Base-by-base conservation (phyloP, 1,140 invertebrate species). In the Trichonephila inaurata region DNA sequence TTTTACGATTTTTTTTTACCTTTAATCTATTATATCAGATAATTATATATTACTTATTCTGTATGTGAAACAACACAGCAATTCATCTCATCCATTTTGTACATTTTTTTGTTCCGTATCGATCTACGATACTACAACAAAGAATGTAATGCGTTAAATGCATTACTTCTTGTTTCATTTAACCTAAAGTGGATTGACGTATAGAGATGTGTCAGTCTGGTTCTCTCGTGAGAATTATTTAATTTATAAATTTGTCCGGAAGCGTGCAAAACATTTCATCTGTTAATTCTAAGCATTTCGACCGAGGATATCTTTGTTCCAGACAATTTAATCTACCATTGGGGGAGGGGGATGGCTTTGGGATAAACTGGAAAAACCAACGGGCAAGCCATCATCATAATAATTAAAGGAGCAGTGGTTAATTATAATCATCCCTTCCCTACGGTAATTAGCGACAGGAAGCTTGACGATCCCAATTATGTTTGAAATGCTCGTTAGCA, bases 381-480 rank as follows among this genome's bases (percentile, higher is more conserved):
- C 44, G 69, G n/a, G 44, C 51, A 40, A 51, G 24, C 72, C 72
- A 81, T 69, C 89, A 69, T 90, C 89, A 90, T 90, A 90, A 90
- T 61, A 90, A 90, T 90, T 90, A 81, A 90, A 90, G 69, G 66
- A 81, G 89, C 72, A 90, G 89, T 90, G 89, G 89, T 90, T 90
- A 90, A 90, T 90, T 90, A 90, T 77, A 61, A 90, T 90, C 66
- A 81, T 90, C 28, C 69, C 28, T 81, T 61, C 89, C 89, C 66
- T n/a, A 28, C 66, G 51, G 89, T 90, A 90, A 90, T 90, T 81
- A 90, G 72, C 24, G 89, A 81, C 89, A 90, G 89, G 89, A 81
- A 90, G 89, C 72, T 77, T 90, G 89, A 90, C 89, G 89, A 90
- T 51, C 89, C 69, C 89, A 90, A 90, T 90, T 90, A 90, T 81